Evolutionary conservation across 2,113 vertebrate genomes (phyloP), one percentile per base, ranked within the genome.

Genomic region (Myiozetetes cayanensis): DNA sequence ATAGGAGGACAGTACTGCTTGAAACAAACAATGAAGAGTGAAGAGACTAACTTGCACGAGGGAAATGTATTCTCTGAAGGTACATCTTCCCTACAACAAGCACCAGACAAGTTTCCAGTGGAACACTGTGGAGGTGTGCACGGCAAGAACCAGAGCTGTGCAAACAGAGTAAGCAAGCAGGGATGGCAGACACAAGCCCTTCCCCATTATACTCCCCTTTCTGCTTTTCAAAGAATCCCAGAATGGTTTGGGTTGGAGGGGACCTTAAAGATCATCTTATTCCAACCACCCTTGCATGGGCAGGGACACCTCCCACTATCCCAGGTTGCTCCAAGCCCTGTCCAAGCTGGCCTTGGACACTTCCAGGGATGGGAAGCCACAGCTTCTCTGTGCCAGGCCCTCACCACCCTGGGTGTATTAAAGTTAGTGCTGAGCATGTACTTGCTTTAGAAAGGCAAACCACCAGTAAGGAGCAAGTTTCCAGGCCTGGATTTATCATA

Each of bases 1-100:
- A 99, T 99, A 98, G 98, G 98, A 82, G 98, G 98, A 97, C 99
- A 98, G 98, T 99, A 99, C 98, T 99, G 99, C 98, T 99, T 98
- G 97, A 98, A 98, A 98, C 97, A 98, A 98, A 98, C 97, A 98
- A 98, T 5, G 97, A 83, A 97, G 98, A 97, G 98, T 97, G 97
- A 98, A 71, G 87, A 97, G 97, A 96, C 97, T 94, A 96, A 95
- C 91, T 85, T 85, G 94, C 92, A 89, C 27, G 9, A 90, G 82
- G 92, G 93, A 88, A 79, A 92, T 47, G 93, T 61, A 89, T 75
- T 61, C 86, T 81, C 70, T 87, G 56, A 94, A 88, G 71, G 81
- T 89, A 83, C 93, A 89, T 81, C 87, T 77, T 83, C 87, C 93
- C 79, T 73, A 82, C 58, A 16, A 82, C n/a, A 9, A n/a, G 72